Percentiles rank a stretch among this genome's conserved stretches.
phyloP scores from a whole-genome alignment of 1,140 invertebrate species.

The Zaprionus lachaisei region DNA sequence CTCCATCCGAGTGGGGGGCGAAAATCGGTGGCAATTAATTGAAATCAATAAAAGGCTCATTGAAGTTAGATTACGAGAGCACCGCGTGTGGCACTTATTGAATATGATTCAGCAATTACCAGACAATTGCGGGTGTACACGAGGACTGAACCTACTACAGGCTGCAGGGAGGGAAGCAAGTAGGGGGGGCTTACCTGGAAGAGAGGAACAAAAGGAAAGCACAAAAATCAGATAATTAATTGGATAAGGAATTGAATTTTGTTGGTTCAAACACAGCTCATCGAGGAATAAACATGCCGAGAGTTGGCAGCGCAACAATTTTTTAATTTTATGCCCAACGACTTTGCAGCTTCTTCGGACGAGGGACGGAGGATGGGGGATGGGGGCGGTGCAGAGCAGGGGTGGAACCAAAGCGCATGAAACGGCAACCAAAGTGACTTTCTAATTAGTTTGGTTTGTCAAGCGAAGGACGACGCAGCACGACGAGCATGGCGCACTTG shows the following conservation, averaged over 20 bases:
- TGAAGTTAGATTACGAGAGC: slow-evolving; percentile 56
- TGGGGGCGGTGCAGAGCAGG: too few relatives aligned
- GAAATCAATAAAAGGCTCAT: slow-evolving; percentile 67
- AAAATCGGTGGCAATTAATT: slow-evolving; percentile 69
- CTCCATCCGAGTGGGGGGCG: background rate
- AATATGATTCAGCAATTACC: slow-evolving; percentile 50
- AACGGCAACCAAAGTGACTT: slow-evolving; percentile 74
- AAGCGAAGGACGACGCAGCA: slow-evolving; percentile 46
- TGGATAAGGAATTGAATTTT: slow-evolving; percentile 32
- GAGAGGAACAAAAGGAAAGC: slow-evolving; percentile 22
- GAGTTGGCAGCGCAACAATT: slow-evolving; percentile 49
- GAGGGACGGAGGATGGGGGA: background rate
- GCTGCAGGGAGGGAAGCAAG: background rate
- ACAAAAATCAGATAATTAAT: slow-evolving; percentile 40
- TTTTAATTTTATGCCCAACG: slow-evolving; percentile 76
- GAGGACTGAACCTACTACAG: background rate
- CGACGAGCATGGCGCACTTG: slow-evolving; percentile 68
- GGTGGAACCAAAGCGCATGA: slow-evolving; percentile 17
- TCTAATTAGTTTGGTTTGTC: slow-evolving; percentile 80
- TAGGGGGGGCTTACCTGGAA: slow-evolving; percentile 11
- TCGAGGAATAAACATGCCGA: slow-evolving; percentile 23
- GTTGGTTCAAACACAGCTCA: background rate
- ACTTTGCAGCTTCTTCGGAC: slow-evolving; percentile 57
- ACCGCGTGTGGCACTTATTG: slow-evolving; percentile 37
- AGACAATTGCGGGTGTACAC: background rate